These are phyloP conservation scores for Meandrina meandrites DNA, from an alignment of 92 coral and sea anemone genomes.

Conservation along the genomic window DNA sequence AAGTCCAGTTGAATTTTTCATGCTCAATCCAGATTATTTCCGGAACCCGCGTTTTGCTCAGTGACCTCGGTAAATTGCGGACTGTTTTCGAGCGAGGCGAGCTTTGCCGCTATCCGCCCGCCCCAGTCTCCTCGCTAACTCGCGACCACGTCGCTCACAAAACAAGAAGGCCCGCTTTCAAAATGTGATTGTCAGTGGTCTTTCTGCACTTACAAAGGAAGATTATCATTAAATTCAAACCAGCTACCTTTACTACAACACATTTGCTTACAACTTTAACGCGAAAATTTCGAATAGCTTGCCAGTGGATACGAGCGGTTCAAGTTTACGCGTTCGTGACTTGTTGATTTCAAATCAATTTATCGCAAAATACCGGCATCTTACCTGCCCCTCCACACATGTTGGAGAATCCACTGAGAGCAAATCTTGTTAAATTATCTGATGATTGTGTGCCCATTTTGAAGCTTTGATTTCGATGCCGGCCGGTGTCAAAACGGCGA, in stretches of 20 bases:
- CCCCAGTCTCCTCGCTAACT: neutral
- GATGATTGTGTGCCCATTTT: slow-evolving; percentile 30
- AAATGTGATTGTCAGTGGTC: neutral
- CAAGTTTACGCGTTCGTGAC: too few species aligned
- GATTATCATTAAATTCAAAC: neutral
- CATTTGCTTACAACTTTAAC: neutral
- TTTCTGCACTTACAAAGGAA: neutral
- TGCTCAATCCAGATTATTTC: too few species aligned
- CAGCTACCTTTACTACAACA: neutral
- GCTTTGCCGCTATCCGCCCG: too few species aligned
- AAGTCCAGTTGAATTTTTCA: too few species aligned
- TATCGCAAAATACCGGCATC: neutral
- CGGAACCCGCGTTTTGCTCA: too few species aligned
- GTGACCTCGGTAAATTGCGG: too few species aligned
- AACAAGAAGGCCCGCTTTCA: too few species aligned
- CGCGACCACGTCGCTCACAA: too few species aligned
- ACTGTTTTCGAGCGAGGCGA: too few species aligned
- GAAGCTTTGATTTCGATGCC: neutral
- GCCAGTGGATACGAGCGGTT: neutral
- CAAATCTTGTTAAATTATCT: slow-evolving; percentile 68
- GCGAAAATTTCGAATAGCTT: neutral
- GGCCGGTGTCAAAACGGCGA: neutral
- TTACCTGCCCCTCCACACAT: slow-evolving; percentile 82
- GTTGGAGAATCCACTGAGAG: slow-evolving; percentile 69
- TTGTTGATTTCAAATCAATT: too few species aligned